phyloP scores from a whole-genome alignment of 2,797 vertebrate species.

The Helicolenus hilgendorfi region DNA sequence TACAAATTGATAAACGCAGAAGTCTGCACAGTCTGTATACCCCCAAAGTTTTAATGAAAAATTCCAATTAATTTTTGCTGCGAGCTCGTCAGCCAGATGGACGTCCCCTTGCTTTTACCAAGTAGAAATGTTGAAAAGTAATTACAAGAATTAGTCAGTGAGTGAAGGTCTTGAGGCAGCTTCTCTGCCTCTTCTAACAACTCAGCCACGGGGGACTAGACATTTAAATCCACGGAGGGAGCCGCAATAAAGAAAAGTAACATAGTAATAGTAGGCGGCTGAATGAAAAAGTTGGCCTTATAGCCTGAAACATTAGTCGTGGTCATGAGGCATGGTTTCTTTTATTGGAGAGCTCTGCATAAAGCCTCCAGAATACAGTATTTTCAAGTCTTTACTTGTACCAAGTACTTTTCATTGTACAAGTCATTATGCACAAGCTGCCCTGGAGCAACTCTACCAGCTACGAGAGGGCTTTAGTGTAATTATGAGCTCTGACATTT shows the following conservation, averaged over 20 bases:
- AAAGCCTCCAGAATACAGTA: not conserved
- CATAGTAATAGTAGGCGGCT: not conserved
- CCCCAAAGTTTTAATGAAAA: not conserved
- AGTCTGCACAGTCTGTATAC: not conserved
- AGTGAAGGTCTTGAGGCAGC: not conserved
- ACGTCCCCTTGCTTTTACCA: not conserved
- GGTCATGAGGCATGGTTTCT: not conserved
- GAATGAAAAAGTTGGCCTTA: not conserved
- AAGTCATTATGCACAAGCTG: not conserved
- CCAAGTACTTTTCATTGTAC: slow-evolving; percentile 4
- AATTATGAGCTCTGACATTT: slow-evolving; percentile 37
- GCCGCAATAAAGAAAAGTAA: not conserved
- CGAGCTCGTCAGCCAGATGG: not conserved
- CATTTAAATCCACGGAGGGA: not conserved
- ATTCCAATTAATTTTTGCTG: slow-evolving; percentile 10
- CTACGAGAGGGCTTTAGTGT: slow-evolving; percentile 8
- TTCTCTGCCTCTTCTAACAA: not conserved
- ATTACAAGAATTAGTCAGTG: not conserved
- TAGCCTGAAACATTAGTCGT: not conserved
- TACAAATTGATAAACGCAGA: not conserved
- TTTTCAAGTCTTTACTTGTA: slow-evolving; percentile 10
- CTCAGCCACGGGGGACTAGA: not conserved
- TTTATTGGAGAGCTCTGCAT: not conserved
- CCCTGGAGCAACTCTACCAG: slow-evolving; percentile 2
- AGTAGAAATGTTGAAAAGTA: not conserved